Evolutionary conservation across 2,888 invertebrate genomes (phyloP), one percentile per base, ranked within the genome.

Genomic region (Andrena bicolor): DNA sequence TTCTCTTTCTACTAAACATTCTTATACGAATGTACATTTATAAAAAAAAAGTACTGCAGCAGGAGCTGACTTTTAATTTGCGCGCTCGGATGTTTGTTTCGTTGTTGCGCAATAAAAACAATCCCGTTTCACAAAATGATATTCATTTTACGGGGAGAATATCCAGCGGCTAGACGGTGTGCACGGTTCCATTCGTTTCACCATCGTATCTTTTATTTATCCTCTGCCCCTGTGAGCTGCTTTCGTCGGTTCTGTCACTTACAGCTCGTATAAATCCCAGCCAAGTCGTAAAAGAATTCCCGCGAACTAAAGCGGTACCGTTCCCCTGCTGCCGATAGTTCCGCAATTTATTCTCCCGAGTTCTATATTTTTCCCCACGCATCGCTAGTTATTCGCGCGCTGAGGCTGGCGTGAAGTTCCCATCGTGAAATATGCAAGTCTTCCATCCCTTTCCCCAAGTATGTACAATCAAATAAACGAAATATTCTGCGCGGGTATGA

Each of bases 261-360:
- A 88, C 92, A 92, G 89, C 84, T 84, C 90, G 90, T 90, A 92
- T 92, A 92, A 92, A 92, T 92, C 91, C 87, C 84, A 76, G 75
- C 75, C 80, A 86, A 86, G 86, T 86, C 90, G 88, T 90, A 90
- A 90, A 91, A 90, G 88, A 89, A 86, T 90, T 89, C 86, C 87
- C 83, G 83, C 88, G 84, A 88, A 87, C 89, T 86, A 72, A 80
- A 82, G 68, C 87, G 53, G 78, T 51, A 80, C 68, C 56, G 70
- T 84, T 73, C 76, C 84, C 86, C 87, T 89, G 89, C 90, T 89
- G 87, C 86, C 91, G 90, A 91, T 92, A 90, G 90, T 89, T 89
- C 83, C 76, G 88, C 88, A 90, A 92, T 91, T 92, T 90, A 91
- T 91, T 82, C 75, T 35, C 49, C 23, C 41, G 26, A 69, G 49